Percentiles rank a stretch among this genome's conserved stretches.
Evolutionary conservation across 1,140 invertebrate species (phyloP).

Genomic region (Bombus breviceps): DNA sequence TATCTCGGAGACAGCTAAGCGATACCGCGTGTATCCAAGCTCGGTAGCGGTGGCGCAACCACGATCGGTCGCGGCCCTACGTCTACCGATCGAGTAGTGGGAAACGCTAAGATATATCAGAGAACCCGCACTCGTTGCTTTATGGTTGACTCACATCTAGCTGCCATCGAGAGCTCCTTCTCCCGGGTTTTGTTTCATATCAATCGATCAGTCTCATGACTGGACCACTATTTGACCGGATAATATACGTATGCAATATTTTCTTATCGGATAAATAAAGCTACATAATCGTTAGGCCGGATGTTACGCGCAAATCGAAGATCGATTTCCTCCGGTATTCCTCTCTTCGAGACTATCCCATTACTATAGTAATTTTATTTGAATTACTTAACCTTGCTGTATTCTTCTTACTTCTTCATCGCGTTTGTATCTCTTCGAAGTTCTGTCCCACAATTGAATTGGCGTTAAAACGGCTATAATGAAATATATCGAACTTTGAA

Average conservation of each 20-base stretch:
- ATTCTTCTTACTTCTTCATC: not conserved
- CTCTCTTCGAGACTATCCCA: too few species aligned
- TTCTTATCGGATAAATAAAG: not conserved
- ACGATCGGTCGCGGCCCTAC: constrained; percentile 5
- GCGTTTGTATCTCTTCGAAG: not conserved
- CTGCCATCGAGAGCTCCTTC: not conserved
- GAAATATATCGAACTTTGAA: not conserved
- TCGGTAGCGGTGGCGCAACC: constrained; percentile 17
- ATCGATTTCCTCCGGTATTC: not conserved
- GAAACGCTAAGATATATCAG: constrained; percentile 1
- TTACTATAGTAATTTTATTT: not conserved
- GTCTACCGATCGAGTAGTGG: constrained; percentile 33
- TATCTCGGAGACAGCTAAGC: constrained; percentile 10
- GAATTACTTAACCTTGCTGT: not conserved
- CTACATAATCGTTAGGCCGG: too few species aligned
- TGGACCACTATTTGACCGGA: not conserved
- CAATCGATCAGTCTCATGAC: not conserved
- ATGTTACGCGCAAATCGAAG: not conserved
- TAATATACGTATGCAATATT: too few species aligned
- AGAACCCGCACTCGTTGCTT: not conserved
- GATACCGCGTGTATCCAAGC: constrained; percentile 37
- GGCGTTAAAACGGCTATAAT: not conserved
- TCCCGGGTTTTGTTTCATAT: not conserved
- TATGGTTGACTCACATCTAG: constrained; percentile 15
- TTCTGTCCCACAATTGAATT: too few species aligned